These are phyloP conservation scores for Odocoileus virginianus DNA, from an alignment of 2,113 vertebrate species.

Conservation along the genomic window DNA sequence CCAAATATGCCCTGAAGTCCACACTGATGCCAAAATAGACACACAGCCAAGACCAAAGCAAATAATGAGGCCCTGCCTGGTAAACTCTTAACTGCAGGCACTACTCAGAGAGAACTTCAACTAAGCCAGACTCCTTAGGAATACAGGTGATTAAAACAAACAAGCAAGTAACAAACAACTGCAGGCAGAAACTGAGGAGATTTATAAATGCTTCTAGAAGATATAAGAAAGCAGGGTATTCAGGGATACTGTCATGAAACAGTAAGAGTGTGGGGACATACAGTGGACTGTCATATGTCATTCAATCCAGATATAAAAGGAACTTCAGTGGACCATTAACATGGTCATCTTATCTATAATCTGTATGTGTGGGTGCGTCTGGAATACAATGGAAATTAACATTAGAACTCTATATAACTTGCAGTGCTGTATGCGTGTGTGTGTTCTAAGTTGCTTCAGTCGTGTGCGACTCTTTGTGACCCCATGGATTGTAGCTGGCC, in stretches of 20 bases:
- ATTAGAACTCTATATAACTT: neutral
- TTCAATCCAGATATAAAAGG: neutral
- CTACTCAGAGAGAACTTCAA: neutral
- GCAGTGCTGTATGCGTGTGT: accelerated
- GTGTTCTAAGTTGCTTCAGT: neutral
- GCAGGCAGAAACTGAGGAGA: neutral
- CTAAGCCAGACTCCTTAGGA: neutral
- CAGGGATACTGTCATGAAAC: neutral
- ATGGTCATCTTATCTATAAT: neutral
- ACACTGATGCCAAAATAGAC: neutral
- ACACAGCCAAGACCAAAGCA: neutral
- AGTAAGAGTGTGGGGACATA: neutral
- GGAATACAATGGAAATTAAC: neutral
- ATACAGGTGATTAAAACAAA: neutral
- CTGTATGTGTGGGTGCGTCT: neutral
- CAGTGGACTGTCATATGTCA: neutral
- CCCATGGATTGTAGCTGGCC: neutral
- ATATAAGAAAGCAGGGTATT: neutral
- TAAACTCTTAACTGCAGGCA: neutral
- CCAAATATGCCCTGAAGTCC: neutral
- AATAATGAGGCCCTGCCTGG: neutral
- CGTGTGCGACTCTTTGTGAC: neutral
- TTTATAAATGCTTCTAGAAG: neutral
- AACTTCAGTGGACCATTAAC: neutral
- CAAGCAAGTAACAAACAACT: neutral